Base-by-base conservation (phyloP, 2,797 vertebrate species). In the Tapera naevia region DNA sequence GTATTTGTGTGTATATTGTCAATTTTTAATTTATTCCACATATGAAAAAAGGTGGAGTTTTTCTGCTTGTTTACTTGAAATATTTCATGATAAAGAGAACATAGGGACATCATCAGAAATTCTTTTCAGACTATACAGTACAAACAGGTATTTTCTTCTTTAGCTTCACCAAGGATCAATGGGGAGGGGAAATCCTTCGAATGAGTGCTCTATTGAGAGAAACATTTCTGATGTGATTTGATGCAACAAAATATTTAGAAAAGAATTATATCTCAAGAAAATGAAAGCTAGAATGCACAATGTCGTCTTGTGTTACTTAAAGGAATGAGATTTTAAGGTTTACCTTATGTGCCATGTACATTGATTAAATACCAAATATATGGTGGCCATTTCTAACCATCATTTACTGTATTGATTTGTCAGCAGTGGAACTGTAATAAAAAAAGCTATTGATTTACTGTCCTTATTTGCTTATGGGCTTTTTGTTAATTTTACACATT, bases 391-490 rank as follows among this genome's bases (percentile, higher is more conserved):
- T 98, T 97, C 97, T 97, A 97, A 95, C 97, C 97, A 97, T 98
- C 97, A 98, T 97, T 98, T 98, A 97, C 92, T 78, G 93, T 98
- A 98, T 98, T 97, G 98, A 98, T 98, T 98, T 97, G 96, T 97
- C 96, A 96, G 96, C 95, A 95, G 96, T 97, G 96, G 95, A 97
- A 97, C 95, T 91, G 96, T 98, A 98, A 98, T 98, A 98, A 98
- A 98, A 98, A 98, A 94, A 89, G 85, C 83, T 97, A 98, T 98
- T 98, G 98, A 98, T 98, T 98, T 98, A 97, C 98, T 98, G 97
- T 97, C 97, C 93, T 97, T 96, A 98, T 98, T 98, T 98, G 97
- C 97, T 98, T 98, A 98, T 98, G 97, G 98, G 97, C 96, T 97
- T 98, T 98, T 97, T 97, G 97, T 98, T 97, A 95, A 97, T 98